Conservation (phyloP, 2,113 vertebrate species). For the Anoplopoma fimbria region DNA sequence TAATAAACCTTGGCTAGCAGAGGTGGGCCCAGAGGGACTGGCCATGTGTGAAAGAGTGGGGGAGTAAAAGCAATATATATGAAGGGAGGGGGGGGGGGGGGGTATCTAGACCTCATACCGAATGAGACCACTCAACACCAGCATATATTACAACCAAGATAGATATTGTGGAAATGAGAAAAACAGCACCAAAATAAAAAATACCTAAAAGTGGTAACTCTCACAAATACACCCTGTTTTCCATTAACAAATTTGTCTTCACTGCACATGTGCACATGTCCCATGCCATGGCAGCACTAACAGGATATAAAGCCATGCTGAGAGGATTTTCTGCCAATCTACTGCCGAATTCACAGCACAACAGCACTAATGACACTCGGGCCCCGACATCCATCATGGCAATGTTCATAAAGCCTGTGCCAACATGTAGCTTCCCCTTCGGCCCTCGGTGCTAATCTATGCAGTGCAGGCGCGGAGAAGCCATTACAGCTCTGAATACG, state of each 20-base stretch:
- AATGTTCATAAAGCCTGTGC: conserved; percentile 74
- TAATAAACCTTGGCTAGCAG: conserved; percentile 75
- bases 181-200: conserved; percentile 1
- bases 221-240: conserved; percentile 41
- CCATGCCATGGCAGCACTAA: conserved; percentile 61
- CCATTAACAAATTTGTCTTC: conserved; percentile 75
- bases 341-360: conserved; percentile 76
- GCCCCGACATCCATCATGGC: conserved; percentile 79
- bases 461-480: conserved; percentile 79
- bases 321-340: conserved; percentile 80
- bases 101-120: conserved; percentile 21
- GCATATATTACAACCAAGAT: conserved; percentile 30
- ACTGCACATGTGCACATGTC: conserved; percentile 65
- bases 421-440: conserved; percentile 77
- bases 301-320: conserved; percentile 74
- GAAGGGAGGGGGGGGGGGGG: background rate
- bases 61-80: conserved; percentile 57
- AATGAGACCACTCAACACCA: conserved; percentile 44
- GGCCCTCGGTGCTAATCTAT: conserved; percentile 81
- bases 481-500: conserved; percentile 81
- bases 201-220: conserved; percentile 29
- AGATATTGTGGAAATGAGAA: conserved; percentile 11
- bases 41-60: conserved; percentile 64
- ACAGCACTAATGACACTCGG: conserved; percentile 81
- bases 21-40: conserved; percentile 67